Conservation (phyloP, 1,140 invertebrate genomes). For the Carcinoscorpius rotundicauda region DNA sequence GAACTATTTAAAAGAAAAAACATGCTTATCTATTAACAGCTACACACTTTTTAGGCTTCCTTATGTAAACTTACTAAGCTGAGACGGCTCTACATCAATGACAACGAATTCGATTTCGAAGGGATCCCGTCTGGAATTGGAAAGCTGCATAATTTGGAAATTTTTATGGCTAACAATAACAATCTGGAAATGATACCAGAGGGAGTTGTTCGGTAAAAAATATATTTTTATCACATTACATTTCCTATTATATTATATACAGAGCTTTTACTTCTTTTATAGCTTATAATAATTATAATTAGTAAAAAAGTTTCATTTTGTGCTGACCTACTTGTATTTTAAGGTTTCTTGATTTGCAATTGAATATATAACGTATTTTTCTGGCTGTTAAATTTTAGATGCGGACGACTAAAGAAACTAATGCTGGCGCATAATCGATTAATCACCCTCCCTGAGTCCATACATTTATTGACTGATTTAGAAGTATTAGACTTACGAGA, state of each 20-base stretch:
- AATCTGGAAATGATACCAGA: slow-evolving; percentile 97
- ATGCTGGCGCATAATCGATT: slow-evolving; percentile 86
- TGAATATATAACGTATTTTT: no score
- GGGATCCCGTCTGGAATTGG: slow-evolving; percentile 96
- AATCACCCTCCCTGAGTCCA: slow-evolving; percentile 93
- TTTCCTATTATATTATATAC: slow-evolving; percentile 4
- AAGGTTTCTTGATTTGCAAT: background rate
- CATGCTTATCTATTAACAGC: no score
- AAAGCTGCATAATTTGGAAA: slow-evolving; percentile 81
- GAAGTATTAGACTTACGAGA: slow-evolving; percentile 73
- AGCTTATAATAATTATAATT: background rate
- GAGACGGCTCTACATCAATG: slow-evolving; percentile 80
- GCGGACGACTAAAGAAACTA: slow-evolving; percentile 88
- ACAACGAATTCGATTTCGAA: slow-evolving; percentile 91
- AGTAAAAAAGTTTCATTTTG: background rate
- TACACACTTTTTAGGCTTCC: slow-evolving; percentile 36
- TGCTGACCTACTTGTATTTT: slow-evolving; percentile 3
- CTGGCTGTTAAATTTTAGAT: slow-evolving; percentile 45
- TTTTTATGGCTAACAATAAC: slow-evolving; percentile 95
- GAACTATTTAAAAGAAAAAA: slow-evolving; percentile 1
- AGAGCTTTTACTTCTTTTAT: slow-evolving; percentile 2
- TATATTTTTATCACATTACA: slow-evolving; percentile 10
- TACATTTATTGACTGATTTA: slow-evolving; percentile 82
- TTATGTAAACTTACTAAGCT: slow-evolving; percentile 77
- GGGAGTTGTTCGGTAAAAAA: slow-evolving; percentile 69